Conservation (phyloP, 2,888 invertebrate species). For the Limnephilus marmoratus region DNA sequence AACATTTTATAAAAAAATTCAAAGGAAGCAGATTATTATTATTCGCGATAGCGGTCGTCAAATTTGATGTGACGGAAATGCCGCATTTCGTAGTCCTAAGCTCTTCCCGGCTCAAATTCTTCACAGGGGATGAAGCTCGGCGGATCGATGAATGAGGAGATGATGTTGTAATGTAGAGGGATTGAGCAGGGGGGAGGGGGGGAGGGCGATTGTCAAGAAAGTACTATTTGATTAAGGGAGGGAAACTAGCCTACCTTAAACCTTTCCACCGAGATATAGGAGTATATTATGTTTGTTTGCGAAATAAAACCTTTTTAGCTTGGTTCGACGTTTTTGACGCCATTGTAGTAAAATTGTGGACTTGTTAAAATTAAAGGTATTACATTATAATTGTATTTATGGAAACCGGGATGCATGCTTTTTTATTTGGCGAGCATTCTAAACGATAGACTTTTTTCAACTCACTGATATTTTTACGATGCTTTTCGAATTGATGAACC, state of each 20-base stretch:
- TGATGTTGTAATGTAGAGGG: neutral
- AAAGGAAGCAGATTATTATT: neutral
- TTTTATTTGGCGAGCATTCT: no score
- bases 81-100: slow-evolving; percentile 33
- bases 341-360: no score
- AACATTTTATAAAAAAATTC: slow-evolving; percentile 10
- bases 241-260: slow-evolving; percentile 3
- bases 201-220: slow-evolving; percentile 40
- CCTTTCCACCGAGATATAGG: neutral
- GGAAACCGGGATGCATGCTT: no score
- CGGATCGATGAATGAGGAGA: slow-evolving; percentile 8
- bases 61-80: slow-evolving; percentile 39
- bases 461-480: no score
- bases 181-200: neutral
- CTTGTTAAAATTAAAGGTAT: no score
- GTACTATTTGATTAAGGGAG: slow-evolving; percentile 18
- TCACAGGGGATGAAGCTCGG: slow-evolving; percentile 23
- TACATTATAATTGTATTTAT: no score
- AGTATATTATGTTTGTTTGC: neutral
- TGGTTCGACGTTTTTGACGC: neutral
- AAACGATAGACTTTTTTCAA: no score
- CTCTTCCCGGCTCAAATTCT: slow-evolving; percentile 24
- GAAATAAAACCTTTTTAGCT: neutral
- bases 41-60: slow-evolving; percentile 10
- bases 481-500: no score